These are phyloP conservation scores for Venturia canescens DNA, from an alignment of 1,140 invertebrate species.

Conservation along the genomic window DNA sequence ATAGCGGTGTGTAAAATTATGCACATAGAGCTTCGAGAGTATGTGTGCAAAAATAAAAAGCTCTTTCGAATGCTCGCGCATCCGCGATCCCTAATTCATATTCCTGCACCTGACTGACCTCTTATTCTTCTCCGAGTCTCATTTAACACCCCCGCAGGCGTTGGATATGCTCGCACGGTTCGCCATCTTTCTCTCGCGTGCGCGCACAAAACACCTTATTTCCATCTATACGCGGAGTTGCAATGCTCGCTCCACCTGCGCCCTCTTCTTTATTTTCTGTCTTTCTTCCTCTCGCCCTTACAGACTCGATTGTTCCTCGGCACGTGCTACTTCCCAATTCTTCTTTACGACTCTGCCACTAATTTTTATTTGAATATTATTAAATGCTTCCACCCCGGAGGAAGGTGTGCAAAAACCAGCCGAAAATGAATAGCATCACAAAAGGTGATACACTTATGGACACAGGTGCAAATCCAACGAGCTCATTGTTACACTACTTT, in stretches of 20 bases:
- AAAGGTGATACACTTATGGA: slow-evolving; percentile 33
- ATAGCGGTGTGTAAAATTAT: not conserved
- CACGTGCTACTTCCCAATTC: slow-evolving; percentile 32
- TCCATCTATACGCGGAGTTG: not conserved
- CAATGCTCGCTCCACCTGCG: slow-evolving; percentile 18
- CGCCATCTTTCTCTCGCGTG: slow-evolving; percentile 25
- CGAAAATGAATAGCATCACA: not conserved
- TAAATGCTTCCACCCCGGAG: slow-evolving; percentile 48
- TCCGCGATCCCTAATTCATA: slow-evolving; percentile 70
- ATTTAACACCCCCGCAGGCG: slow-evolving; percentile 74
- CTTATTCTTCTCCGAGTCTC: slow-evolving; percentile 65
- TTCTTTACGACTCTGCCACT: slow-evolving; percentile 42
- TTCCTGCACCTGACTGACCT: slow-evolving; percentile 74
- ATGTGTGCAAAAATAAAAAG: slow-evolving; percentile 34
- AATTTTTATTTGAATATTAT: slow-evolving; percentile 64
- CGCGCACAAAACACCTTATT: not conserved
- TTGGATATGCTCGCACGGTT: slow-evolving; percentile 27
- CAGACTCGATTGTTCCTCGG: slow-evolving; percentile 15
- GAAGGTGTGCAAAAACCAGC: slow-evolving; percentile 9
- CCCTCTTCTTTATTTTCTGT: slow-evolving; percentile 7
- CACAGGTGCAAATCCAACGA: slow-evolving; percentile 21
- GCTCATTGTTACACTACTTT: not conserved
- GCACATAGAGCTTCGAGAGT: too few relatives aligned
- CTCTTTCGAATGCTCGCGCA: slow-evolving; percentile 58
- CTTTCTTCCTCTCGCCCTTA: not conserved